Evolutionary conservation across 2,113 vertebrate genomes (phyloP).

Genomic region (Pelecanoides urinatrix): DNA sequence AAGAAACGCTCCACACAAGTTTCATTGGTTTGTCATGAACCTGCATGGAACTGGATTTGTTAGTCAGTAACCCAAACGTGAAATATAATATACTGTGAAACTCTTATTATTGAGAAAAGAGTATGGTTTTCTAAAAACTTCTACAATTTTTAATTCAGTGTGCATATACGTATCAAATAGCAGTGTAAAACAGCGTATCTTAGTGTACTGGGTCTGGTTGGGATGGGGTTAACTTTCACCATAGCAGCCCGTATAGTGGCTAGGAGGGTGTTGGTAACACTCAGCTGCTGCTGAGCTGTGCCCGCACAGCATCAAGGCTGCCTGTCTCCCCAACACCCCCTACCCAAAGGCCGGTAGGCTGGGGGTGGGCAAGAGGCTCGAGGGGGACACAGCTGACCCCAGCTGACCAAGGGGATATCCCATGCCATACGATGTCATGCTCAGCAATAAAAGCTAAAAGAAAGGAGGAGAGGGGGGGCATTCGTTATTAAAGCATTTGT

Average conservation of each 20-base stretch:
- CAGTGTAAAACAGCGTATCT: accelerated
- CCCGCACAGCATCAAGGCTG: not conserved
- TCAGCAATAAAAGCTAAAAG: not conserved
- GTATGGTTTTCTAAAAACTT: not conserved
- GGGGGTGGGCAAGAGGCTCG: not conserved
- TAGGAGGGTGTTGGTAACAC: not conserved
- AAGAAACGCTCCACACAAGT: not conserved
- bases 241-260: not conserved
- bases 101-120: not conserved
- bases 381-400: not conserved
- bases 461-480: not conserved
- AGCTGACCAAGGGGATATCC: not conserved
- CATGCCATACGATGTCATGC: accelerated
- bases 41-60: not conserved
- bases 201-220: not conserved
- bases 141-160: not conserved
- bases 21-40: not conserved
- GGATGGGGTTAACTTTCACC: not conserved
- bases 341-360: accelerated
- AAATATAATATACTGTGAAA: not conserved
- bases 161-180: accelerated
- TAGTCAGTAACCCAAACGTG: not conserved
- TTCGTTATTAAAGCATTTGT: accelerated
- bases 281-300: not conserved
- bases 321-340: not conserved